phyloP scores from a whole-genome alignment of 2,113 vertebrate species.

The Nibea albiflora region DNA sequence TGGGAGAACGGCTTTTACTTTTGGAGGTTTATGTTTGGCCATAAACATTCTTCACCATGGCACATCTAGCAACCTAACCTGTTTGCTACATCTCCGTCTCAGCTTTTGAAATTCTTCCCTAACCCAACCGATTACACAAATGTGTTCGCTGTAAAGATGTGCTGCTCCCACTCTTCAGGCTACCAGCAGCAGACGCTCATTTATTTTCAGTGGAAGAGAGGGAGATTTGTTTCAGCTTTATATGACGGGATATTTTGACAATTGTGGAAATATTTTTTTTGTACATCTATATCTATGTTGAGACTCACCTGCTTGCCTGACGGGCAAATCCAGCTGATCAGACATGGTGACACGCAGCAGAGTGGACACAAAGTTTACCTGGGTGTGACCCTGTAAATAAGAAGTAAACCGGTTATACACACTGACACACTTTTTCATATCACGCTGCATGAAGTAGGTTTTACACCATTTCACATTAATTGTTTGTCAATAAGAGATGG shows the following conservation, averaged over 20 bases:
- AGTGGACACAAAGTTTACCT: constrained; percentile 96
- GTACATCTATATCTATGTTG: neutral
- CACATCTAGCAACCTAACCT: neutral
- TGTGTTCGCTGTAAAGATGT: neutral
- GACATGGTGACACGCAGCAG: constrained; percentile 98
- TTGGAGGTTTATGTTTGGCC: neutral
- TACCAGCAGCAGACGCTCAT: neutral
- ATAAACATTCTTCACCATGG: neutral
- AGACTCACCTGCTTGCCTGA: constrained; percentile 96
- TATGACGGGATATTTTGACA: neutral
- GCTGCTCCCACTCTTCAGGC: neutral
- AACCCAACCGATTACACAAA: neutral
- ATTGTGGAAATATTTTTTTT: neutral
- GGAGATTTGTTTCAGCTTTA: neutral
- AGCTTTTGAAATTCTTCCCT: neutral
- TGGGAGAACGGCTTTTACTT: neutral
- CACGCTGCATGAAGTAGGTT: neutral
- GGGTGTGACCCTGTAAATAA: constrained; percentile 90
- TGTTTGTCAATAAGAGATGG: neutral
- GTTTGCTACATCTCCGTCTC: neutral
- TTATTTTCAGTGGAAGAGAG: too few species aligned
- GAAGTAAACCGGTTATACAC: constrained; percentile 1
- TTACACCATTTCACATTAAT: neutral
- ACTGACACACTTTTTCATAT: neutral
- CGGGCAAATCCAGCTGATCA: constrained; percentile 96